Base-by-base conservation (phyloP, 2,797 vertebrate species). In the Pipistrellus pipistrellus region DNA sequence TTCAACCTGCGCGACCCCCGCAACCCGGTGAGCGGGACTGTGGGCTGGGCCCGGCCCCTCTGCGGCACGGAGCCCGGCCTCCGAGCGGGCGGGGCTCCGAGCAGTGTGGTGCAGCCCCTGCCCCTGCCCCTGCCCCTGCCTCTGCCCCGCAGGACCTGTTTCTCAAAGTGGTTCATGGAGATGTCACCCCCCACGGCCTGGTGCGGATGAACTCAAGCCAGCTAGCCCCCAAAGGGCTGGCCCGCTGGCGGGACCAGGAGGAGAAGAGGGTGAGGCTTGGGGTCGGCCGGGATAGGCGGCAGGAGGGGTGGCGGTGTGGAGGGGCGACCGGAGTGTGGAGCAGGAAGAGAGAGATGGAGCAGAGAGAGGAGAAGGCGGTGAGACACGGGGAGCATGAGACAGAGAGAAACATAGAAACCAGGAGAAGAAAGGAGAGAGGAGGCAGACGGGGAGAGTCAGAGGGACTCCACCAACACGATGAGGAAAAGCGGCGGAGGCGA, bases 1-100 rank as follows among this genome's bases (percentile, higher is more conserved):
- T 98, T 98, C 93, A 98, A 98, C 87, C 94, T 98, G 87, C 96
- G 96, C 0, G 96, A 98, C 68, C 83, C 96, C 59, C 97, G 96
- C 64, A 98, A 98, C 89, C 95, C 81, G 4, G 98, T 98, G 80
- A 95, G 96, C 0, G 0, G 87, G 82, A 35, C 64, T 25, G 13
- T 0, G 7, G n/a, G 41, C 59, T 3, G 6, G 46, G 41, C 35
- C 15, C 0, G 57, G 59, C 20, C 21, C 23, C 15, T 73, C 8
- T 4, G 2, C 55, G 87, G 41, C 21, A 3, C 11, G 1, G 1
- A 2, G 41, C 13, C 32, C 25, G 14, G 46, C 23, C 57, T 13
- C 11, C 13, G 59, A 14, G 57, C 25, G 30, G 87, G 14, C 27
- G 21, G 64, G 20, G 27, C 18, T 66, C 4, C 77, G 75, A 46